These are phyloP conservation scores for Arnoldichthys spilopterus DNA, from an alignment of 2,797 vertebrate genomes.

Conservation along the genomic window DNA sequence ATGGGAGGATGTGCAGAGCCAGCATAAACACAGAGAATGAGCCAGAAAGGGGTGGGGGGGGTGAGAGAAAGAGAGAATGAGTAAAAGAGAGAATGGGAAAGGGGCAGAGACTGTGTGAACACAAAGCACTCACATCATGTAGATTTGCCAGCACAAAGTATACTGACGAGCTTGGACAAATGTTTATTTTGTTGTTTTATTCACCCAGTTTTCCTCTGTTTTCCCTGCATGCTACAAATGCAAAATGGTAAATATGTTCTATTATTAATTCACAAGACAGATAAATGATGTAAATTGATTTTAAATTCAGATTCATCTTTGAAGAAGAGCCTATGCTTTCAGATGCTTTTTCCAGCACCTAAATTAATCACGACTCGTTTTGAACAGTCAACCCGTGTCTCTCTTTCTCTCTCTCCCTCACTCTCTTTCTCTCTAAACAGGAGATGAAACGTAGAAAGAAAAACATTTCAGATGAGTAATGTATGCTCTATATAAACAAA, in stretches of 20 bases:
- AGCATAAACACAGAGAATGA: conserved; percentile 53
- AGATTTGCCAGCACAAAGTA: conserved; percentile 5
- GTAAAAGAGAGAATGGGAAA: conserved; percentile 30
- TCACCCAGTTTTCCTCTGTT: conserved; percentile 10
- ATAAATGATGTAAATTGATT: conserved; percentile 34
- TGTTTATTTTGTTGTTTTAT: conserved; percentile 30
- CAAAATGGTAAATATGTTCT: conserved; percentile 31
- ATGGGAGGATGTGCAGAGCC: conserved; percentile 58
- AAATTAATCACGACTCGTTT: conserved; percentile 39
- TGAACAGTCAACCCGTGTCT: conserved; percentile 8
- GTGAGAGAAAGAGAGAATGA: conserved; percentile 26
- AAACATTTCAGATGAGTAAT: conserved; percentile 33
- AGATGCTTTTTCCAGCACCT: conserved; percentile 14
- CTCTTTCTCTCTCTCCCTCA: not conserved
- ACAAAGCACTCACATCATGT: conserved; percentile 13
- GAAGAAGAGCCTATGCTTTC: conserved; percentile 15
- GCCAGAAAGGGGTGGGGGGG: conserved; percentile 22
- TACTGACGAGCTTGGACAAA: conserved; percentile 34
- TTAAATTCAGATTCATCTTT: conserved; percentile 41
- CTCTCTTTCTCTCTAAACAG: conserved; percentile 11
- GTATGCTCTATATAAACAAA: conserved; percentile 17
- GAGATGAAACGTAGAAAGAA: conserved; percentile 26
- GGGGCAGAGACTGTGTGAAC: conserved; percentile 7
- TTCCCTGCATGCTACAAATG: conserved; percentile 18
- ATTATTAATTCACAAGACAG: conserved; percentile 43